These are phyloP conservation scores for Pipistrellus nathusii DNA, from an alignment of 2,797 vertebrate genomes.

Conservation along the genomic window DNA sequence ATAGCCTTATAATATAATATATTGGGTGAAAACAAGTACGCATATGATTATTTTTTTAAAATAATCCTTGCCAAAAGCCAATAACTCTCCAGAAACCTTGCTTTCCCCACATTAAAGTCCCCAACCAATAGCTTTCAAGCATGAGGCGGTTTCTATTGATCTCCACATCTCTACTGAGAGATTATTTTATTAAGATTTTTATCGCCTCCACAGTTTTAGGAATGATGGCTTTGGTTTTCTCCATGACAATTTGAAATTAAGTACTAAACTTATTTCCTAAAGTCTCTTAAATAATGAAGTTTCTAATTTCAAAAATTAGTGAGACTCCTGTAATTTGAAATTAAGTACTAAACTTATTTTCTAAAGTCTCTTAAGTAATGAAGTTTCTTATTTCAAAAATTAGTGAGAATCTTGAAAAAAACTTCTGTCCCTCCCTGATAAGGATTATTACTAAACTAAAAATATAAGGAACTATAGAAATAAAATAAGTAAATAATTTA, in stretches of 20 bases:
- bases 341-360: constrained; percentile 59
- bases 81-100: constrained; percentile 58
- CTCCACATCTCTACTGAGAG: neutral
- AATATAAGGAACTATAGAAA: neutral
- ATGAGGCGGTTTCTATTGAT: constrained; percentile 39
- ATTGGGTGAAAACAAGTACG: constrained; percentile 1
- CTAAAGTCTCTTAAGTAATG: constrained; percentile 49
- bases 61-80: constrained; percentile 34
- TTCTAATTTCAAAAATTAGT: neutral
- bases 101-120: constrained; percentile 30
- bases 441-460: constrained; percentile 39
- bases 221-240: constrained; percentile 52
- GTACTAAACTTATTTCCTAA: constrained; percentile 51
- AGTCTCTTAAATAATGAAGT: constrained; percentile 54
- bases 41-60: constrained; percentile 8
- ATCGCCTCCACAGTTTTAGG: neutral
- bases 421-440: neutral
- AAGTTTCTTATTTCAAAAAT: constrained; percentile 61
- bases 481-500: neutral
- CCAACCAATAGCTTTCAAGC: constrained; percentile 57
- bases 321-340: constrained; percentile 31
- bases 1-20: neutral
- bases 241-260: constrained; percentile 63
- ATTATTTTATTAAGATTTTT: constrained; percentile 64
- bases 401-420: constrained; percentile 56